phyloP scores from a whole-genome alignment of 2,113 vertebrate species.

The Entelurus aequoreus region DNA sequence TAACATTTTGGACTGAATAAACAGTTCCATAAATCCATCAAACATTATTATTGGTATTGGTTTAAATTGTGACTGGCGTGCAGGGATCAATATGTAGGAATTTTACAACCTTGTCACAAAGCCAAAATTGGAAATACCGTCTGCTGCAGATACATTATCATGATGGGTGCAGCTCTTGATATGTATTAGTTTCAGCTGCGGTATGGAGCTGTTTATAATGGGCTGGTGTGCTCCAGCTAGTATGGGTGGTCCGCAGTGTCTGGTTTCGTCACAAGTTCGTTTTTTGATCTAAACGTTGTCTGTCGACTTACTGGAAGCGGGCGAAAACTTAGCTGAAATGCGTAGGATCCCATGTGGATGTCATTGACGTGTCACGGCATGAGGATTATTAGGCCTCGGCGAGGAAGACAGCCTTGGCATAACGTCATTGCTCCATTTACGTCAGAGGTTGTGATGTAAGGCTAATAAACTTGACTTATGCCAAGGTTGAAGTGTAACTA shows the following conservation, averaged over 20 bases:
- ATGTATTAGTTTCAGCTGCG: constrained; percentile 67
- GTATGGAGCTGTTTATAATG: constrained; percentile 57
- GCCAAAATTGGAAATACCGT: constrained; percentile 29
- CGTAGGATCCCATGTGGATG: constrained; percentile 40
- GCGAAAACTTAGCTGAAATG: constrained; percentile 40
- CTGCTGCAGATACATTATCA: constrained; percentile 33
- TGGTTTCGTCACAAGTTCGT: constrained; percentile 49
- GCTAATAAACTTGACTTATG: constrained; percentile 1
- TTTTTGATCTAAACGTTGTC: constrained; percentile 40
- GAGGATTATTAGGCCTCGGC: constrained; percentile 27
- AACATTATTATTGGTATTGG: constrained; percentile 8
- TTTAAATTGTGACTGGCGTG: constrained; percentile 19
- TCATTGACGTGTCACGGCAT: constrained; percentile 39
- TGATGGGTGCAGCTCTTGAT: constrained; percentile 52
- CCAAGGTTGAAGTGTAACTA: too few relatives aligned
- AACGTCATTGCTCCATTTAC: constrained; percentile 19
- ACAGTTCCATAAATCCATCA: constrained; percentile 21
- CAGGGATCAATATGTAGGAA: constrained; percentile 31
- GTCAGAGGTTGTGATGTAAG: constrained; percentile 39
- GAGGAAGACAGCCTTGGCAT: constrained; percentile 42
- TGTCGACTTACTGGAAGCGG: constrained; percentile 62
- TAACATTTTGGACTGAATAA: neutral
- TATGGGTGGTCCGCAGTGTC: constrained; percentile 61
- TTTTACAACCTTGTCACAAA: constrained; percentile 20
- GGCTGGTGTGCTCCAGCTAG: constrained; percentile 50